phyloP scores from a whole-genome alignment of 1,140 invertebrate genomes.

The Zaprionus davidi region DNA sequence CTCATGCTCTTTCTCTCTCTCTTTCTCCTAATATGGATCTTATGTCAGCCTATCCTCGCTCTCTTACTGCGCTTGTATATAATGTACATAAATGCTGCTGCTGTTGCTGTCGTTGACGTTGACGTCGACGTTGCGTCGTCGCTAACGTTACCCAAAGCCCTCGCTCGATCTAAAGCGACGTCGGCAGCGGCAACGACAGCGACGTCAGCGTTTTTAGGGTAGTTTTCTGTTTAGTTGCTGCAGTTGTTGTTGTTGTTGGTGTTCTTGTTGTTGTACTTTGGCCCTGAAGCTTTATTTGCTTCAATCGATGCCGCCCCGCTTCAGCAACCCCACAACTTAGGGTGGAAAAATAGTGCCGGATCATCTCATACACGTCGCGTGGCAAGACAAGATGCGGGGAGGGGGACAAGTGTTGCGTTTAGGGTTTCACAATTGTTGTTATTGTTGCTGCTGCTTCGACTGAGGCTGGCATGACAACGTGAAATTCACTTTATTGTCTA shows the following conservation, averaged over 20 bases:
- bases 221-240: constrained; percentile 58
- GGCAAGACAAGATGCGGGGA: constrained; percentile 30
- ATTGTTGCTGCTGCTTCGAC: constrained; percentile 36
- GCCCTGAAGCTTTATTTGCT: constrained; percentile 79
- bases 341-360: constrained; percentile 66
- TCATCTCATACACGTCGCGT: constrained; percentile 13
- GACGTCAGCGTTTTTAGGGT: constrained; percentile 55
- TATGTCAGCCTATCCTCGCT: constrained; percentile 29
- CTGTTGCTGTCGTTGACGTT: constrained; percentile 2
- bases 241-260: constrained; percentile 1
- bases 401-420: constrained; percentile 51
- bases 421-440: constrained; percentile 70
- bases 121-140: neutral
- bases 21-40: constrained; percentile 49
- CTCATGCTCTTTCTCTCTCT: neutral
- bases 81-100: constrained; percentile 17
- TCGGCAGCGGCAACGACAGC: neutral
- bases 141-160: constrained; percentile 15
- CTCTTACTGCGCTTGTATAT: constrained; percentile 11
- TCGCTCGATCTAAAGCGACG: constrained; percentile 38
- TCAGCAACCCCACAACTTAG: constrained; percentile 56
- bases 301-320: constrained; percentile 70
- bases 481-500: constrained; percentile 80
- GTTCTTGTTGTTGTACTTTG: constrained; percentile 56
- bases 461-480: constrained; percentile 76